A percentile compares a stretch with the other conserved stretches of the same genome.
These are phyloP conservation scores for Lepilemur septentrionalis DNA, from an alignment of 2,797 vertebrate species.

Conservation along the genomic window DNA sequence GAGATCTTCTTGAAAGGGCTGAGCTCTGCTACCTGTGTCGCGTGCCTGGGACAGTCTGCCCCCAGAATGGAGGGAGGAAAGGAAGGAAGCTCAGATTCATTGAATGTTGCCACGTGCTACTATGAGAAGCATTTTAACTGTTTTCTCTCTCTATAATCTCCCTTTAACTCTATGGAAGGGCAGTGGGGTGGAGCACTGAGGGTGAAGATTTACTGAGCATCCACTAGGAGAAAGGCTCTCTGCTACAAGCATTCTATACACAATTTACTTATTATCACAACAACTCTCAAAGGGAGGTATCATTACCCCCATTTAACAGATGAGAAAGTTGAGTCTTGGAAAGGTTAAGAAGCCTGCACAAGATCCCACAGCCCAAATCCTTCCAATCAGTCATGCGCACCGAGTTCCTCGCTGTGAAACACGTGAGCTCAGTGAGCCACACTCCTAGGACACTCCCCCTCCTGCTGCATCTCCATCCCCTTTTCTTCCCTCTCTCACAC, in stretches of 20 bases:
- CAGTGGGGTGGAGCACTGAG: rapidly evolving
- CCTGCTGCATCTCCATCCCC: not conserved
- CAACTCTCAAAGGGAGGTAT: not conserved
- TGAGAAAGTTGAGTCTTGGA: not conserved
- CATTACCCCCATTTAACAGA: not conserved
- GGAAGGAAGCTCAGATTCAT: not conserved
- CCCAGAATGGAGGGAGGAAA: not conserved
- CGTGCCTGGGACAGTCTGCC: not conserved
- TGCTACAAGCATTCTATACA: not conserved
- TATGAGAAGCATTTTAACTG: not conserved
- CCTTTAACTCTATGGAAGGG: not conserved
- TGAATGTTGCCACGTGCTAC: not conserved
- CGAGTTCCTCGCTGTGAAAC: not conserved
- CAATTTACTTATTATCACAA: not conserved
- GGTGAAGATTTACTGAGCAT: not conserved
- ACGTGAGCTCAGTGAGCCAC: not conserved
- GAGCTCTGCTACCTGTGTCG: not conserved
- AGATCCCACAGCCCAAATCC: not conserved
- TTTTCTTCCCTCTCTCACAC: not conserved
- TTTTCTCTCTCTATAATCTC: not conserved
- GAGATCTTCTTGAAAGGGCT: conserved; percentile 1
- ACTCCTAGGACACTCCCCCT: not conserved
- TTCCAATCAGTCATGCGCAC: rapidly evolving
- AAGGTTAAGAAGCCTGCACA: not conserved
- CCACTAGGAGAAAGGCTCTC: not conserved